Evolutionary conservation across 2,888 invertebrate genomes (phyloP), one percentile per base, ranked within the genome.

Genomic region (Hyppa rectilinea): DNA sequence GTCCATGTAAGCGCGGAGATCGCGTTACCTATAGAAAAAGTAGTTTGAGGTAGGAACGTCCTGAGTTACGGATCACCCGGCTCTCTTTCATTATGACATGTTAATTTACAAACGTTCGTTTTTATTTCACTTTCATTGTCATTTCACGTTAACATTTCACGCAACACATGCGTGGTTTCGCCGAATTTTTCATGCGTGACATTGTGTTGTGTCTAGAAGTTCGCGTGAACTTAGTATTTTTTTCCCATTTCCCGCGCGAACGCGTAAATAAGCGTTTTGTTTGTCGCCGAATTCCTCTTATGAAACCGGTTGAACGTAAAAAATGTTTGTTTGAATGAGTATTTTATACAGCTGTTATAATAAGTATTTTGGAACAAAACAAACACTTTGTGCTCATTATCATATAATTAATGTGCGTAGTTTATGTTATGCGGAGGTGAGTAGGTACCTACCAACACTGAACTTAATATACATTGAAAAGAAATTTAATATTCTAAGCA

Each of bases 281-380:
- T 20, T 58, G 6, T 2, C 7, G 38, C 23, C 12, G 31, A 50
- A 36, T 31, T 38, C 45, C 1, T 40, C 50, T 5, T 63, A n/a
- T 52, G 36, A 47, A 59, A 55, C 14, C 6, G 34, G 34, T 3
- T 14, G 60, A 47, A 63, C 2, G 20, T 26, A 38, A 43, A n/a
- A 17, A 17, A 20, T 50, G 2, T 29, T 47, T 17, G 4, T n/a
- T 36, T 50, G 40, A 38, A 60, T 45, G 14, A 20, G 10, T 55
- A 10, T 55, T 56, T 36, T n/a, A 29, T 9, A 58, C 56, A 70
- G 34, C 20, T 69, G 61, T 47, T 70, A 26, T n/a, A 23, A 31
- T 36, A 23, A n/a, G 1, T 61, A 26, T 40, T 69, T 80, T 70
- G 40, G 23, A 77, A 77, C 70, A 66, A 63, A 64, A 45, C 40